Conservation (phyloP, 2,888 invertebrate genomes). For the Psylliodes chrysocephalus region DNA sequence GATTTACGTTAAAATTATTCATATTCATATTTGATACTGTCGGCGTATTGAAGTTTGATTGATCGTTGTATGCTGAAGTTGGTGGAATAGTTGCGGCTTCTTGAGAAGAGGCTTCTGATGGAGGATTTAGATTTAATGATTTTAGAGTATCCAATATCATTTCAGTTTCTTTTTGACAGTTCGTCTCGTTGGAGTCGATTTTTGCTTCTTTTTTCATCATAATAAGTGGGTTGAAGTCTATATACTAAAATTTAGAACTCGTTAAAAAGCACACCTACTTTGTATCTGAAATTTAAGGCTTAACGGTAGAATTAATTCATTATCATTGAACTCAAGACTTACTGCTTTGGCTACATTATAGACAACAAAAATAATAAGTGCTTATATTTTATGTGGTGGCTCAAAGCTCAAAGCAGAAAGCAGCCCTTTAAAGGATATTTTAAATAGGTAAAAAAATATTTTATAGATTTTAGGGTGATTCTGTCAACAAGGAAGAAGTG, state of each 20-base stretch:
- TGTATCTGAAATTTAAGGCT: too few species aligned
- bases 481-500: too few species aligned
- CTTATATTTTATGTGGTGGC: too few species aligned
- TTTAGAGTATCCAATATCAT: conserved; percentile 34
- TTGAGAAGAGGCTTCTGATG: neutral
- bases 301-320: too few species aligned
- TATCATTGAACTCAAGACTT: too few species aligned
- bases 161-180: conserved; percentile 29
- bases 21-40: neutral
- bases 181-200: conserved; percentile 23
- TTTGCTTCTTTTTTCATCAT: conserved; percentile 29
- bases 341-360: too few species aligned
- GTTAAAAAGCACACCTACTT: too few species aligned
- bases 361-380: too few species aligned
- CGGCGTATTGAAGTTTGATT: neutral
- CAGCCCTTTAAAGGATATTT: too few species aligned
- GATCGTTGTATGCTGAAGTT: neutral
- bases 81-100: neutral
- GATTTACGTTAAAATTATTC: neutral
- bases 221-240: conserved; percentile 28
- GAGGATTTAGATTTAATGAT: conserved; percentile 15
- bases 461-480: too few species aligned
- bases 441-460: too few species aligned
- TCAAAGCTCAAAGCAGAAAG: too few species aligned
- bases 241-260: conserved; percentile 5